phyloP scores from a whole-genome alignment of 2,888 invertebrate genomes.

The Chirona hameri region DNA sequence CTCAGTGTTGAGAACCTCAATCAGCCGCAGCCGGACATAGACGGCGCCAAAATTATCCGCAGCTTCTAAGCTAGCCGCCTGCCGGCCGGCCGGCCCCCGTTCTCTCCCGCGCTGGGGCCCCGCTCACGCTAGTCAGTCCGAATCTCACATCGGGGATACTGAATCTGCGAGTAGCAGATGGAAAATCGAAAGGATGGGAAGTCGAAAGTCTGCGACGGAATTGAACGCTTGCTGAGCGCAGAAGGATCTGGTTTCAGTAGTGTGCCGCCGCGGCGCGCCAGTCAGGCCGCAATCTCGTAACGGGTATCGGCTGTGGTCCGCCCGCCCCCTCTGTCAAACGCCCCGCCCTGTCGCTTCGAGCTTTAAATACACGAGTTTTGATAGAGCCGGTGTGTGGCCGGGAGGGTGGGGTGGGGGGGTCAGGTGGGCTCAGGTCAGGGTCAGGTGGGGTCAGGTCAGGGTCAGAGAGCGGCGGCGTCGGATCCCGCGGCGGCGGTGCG shows the following conservation, averaged over 20 bases:
- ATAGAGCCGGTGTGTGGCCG: background rate
- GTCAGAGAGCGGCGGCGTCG: background rate
- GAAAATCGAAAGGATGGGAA: no score
- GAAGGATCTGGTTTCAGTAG: background rate
- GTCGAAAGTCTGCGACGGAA: background rate
- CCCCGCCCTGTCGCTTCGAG: background rate
- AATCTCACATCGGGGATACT: background rate
- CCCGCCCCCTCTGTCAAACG: background rate
- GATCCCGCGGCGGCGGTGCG: background rate
- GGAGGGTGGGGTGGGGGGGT: background rate
- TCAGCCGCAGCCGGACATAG: slow-evolving; percentile 34
- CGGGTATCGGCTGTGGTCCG: background rate
- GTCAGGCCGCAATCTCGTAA: background rate
- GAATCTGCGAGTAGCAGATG: background rate
- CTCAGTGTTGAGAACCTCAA: slow-evolving; percentile 55
- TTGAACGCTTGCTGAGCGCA: background rate
- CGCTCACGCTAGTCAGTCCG: background rate
- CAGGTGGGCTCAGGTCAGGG: background rate
- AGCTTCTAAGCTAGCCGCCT: background rate
- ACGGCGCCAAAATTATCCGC: background rate
- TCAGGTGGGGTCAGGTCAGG: background rate
- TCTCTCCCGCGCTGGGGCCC: background rate
- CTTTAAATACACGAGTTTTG: slow-evolving; percentile 25
- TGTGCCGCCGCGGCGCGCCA: background rate
- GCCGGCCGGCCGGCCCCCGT: no score